Evolutionary conservation across 2,888 invertebrate species (phyloP).

Genomic region (Arrhopalites spinosus): DNA sequence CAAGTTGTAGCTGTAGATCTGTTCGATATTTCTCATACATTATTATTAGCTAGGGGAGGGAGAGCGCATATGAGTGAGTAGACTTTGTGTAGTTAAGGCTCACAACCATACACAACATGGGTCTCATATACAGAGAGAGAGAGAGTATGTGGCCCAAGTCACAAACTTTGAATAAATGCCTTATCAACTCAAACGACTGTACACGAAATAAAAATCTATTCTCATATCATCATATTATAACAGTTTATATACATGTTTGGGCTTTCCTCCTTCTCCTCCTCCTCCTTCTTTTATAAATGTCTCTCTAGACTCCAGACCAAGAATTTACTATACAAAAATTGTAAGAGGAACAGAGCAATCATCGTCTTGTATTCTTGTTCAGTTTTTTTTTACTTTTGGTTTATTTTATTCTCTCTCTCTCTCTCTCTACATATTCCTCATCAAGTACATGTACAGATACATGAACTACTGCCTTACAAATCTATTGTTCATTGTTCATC

Average conservation of each 20-base stretch:
- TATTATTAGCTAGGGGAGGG: neutral
- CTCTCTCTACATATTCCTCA: neutral
- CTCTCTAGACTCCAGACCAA: no score
- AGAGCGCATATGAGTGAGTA: conserved; percentile 8
- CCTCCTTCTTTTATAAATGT: no score
- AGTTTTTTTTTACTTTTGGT: neutral
- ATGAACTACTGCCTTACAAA: neutral
- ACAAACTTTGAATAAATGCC: neutral
- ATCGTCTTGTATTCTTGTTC: no score
- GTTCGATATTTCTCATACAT: conserved; percentile 25
- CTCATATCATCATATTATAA: no score
- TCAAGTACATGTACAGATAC: neutral
- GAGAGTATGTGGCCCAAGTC: no score
- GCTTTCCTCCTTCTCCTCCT: no score
- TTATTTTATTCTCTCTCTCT: neutral
- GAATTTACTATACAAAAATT: no score
- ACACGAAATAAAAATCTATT: neutral
- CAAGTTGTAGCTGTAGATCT: conserved; percentile 14
- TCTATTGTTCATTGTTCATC: neutral
- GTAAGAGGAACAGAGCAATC: no score
- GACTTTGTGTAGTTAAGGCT: no score
- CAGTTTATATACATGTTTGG: no score
- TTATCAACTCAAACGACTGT: neutral
- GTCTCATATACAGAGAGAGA: neutral
- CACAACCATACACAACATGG: neutral